Evolutionary conservation across 2,113 vertebrate genomes (phyloP).

Genomic region (Mus spicilegus): DNA sequence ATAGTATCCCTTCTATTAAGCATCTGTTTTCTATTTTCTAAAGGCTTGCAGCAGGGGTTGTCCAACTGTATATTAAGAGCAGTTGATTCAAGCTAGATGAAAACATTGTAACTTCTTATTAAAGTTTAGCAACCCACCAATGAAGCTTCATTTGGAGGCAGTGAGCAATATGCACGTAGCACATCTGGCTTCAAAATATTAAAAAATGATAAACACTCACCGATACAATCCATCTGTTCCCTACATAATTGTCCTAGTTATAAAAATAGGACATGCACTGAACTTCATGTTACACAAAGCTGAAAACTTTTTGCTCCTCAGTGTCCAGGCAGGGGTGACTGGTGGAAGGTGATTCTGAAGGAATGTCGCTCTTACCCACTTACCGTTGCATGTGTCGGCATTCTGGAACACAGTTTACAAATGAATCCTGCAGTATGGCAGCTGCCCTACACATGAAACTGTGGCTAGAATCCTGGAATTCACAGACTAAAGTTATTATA

Average conservation of each 20-base stretch:
- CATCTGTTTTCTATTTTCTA: constrained; percentile 89
- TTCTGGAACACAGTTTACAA: constrained; percentile 20
- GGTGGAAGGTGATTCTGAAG: constrained; percentile 53
- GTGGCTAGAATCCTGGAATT: background rate
- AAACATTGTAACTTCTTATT: constrained; percentile 87
- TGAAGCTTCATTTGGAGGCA: constrained; percentile 86
- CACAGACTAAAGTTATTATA: background rate
- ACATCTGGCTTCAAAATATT: constrained; percentile 90
- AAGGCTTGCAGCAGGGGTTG: constrained; percentile 84
- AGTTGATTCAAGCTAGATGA: constrained; percentile 87
- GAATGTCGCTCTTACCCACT: constrained; percentile 15
- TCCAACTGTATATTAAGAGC: constrained; percentile 85
- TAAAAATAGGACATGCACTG: constrained; percentile 78
- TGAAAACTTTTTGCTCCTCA: constrained; percentile 67
- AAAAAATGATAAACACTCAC: constrained; percentile 89
- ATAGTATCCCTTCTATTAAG: constrained; percentile 85
- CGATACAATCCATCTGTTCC: constrained; percentile 87
- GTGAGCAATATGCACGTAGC: constrained; percentile 82
- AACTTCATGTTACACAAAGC: constrained; percentile 70
- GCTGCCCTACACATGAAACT: constrained; percentile 4
- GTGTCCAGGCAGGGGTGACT: constrained; percentile 53
- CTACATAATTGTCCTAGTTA: constrained; percentile 84
- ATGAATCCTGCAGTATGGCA: constrained; percentile 66
- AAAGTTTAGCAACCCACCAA: constrained; percentile 87
- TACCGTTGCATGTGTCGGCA: constrained; percentile 64